Evolutionary conservation across 53 echinoderm and acorn worm species (phyloP).

Genomic region (Luidia sarsii): DNA sequence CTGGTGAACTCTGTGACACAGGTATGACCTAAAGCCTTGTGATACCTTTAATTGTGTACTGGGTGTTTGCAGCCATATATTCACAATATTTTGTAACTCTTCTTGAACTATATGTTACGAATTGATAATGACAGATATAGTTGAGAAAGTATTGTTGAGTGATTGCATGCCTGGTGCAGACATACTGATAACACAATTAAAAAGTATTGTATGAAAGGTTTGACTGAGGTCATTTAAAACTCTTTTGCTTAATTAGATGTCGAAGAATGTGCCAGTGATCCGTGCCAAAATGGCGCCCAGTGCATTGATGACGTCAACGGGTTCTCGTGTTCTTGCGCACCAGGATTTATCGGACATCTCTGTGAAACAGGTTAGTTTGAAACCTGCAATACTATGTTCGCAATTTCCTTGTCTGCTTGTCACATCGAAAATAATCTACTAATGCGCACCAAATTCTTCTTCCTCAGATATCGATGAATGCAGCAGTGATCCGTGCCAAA

Average conservation of each 20-base stretch:
- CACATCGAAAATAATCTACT: background rate
- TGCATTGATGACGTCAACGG: background rate
- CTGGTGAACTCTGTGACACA: background rate
- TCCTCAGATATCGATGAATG: conserved; percentile 23
- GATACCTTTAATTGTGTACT: no score
- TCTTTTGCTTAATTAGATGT: background rate
- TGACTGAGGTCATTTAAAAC: no score
- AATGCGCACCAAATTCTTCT: no score
- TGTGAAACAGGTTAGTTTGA: background rate
- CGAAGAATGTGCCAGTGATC: background rate
- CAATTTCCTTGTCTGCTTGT: background rate
- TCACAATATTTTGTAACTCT: no score
- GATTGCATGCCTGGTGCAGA: no score
- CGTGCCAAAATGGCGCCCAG: background rate
- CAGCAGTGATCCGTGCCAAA: conserved; percentile 12
- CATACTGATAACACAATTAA: no score
- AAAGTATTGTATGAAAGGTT: no score
- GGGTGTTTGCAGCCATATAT: no score
- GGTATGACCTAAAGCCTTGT: background rate
- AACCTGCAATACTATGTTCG: no score
- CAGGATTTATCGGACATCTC: background rate
- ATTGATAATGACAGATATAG: no score
- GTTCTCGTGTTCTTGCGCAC: background rate
- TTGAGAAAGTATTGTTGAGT: no score
- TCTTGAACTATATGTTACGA: no score